Evolutionary conservation across 2,797 vertebrate species (phyloP), one percentile per base, ranked within the genome.

Genomic region (Alcedo quadribrachys): DNA sequence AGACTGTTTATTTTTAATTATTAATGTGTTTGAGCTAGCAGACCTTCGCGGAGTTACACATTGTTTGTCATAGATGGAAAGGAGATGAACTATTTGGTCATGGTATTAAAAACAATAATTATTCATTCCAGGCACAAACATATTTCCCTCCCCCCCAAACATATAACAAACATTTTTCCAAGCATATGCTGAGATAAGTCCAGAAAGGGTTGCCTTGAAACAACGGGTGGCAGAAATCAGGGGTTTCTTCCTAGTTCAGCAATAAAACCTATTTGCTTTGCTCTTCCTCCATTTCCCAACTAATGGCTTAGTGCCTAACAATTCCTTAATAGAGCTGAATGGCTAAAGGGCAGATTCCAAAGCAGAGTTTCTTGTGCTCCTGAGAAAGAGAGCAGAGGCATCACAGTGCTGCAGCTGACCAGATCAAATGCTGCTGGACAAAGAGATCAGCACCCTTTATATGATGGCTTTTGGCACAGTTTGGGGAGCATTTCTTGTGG

Each of bases 1-100:
- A 86, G 90, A 33, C 93, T 95, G 92, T 96, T 97, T 96, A 95
- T 94, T 95, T 95, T 97, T 95, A 96, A 96, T 97, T 96, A 96
- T 96, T 96, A 80, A 96, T 96, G 82, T 89, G 80, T 81, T 80
- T 73, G 81, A 80, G 89, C 77, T 94, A 92, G 83, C 62, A 87
- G 57, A 75, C 74, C 84, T 89, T 90, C 0, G 1, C 60, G 46
- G 81, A 68, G 69, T 92, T 89, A 37, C 55, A 60, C 15, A 4
- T 61, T 81, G 84, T 93, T 94, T 94, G 79, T 88, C 83, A 37
- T 20, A 37, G 76, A 54, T 84, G 76, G 54, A 80, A 81, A 58
- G 80, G 85, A 90, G 70, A 92, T 65, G 80, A 85, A 61, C 73
- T 85, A 5, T 66, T 94, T 17, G 1, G 54, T 50, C 81, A 21